Conservation (phyloP, 2,113 vertebrate genomes). For the Apaloderma vittatum region DNA sequence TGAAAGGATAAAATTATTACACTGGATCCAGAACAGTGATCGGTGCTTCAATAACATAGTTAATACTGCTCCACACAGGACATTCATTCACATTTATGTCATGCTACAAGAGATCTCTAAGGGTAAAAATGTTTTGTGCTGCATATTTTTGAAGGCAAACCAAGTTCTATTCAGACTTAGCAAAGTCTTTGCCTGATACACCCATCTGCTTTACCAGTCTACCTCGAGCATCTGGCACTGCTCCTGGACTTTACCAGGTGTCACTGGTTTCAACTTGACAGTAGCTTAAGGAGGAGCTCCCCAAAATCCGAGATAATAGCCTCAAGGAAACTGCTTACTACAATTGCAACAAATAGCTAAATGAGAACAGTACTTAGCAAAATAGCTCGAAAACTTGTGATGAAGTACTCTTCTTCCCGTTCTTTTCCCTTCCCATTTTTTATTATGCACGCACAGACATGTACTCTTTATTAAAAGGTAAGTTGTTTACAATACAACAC, state of each 20-base stretch:
- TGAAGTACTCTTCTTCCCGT: background rate
- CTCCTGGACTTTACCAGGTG: background rate
- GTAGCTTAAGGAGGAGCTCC: background rate
- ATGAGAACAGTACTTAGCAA: background rate
- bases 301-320: background rate
- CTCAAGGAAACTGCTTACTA: background rate
- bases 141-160: background rate
- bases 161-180: background rate
- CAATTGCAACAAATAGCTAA: background rate
- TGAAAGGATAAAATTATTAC: background rate
- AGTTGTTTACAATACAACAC: background rate
- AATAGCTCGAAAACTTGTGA: background rate
- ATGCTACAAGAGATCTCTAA: background rate
- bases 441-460: background rate
- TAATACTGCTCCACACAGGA: background rate
- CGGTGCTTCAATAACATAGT: background rate
- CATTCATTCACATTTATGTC: rapidly evolving
- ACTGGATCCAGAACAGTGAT: background rate
- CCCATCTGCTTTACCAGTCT: background rate
- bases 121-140: background rate
- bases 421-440: background rate
- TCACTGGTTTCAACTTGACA: background rate
- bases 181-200: background rate
- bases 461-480: background rate
- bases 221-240: rapidly evolving